These are phyloP conservation scores for Sepioteuthis lessoniana DNA, from an alignment of 2,888 invertebrate species.

Conservation along the genomic window DNA sequence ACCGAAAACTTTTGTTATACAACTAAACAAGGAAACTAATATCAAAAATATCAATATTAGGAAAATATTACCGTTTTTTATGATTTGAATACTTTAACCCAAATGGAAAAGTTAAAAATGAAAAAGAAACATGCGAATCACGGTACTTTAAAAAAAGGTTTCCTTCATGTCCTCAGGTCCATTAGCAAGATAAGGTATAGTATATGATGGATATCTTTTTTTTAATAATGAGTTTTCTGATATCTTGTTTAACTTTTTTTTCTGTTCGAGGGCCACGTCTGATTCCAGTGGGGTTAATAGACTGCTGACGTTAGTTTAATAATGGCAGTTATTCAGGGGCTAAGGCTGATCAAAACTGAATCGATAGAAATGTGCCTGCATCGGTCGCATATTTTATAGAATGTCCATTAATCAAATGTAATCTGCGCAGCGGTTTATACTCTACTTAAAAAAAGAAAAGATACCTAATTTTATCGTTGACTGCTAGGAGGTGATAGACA, in stretches of 20 bases:
- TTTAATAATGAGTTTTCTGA: not conserved
- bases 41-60: too few relatives aligned
- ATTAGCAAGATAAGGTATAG: not conserved
- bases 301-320: not conserved
- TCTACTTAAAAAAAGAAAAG: not conserved
- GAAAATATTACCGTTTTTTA: too few relatives aligned
- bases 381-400: not conserved
- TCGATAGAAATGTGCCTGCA: not conserved
- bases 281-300: not conserved
- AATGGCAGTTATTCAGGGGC: not conserved
- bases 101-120: too few relatives aligned
- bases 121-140: not conserved
- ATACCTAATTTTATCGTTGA: not conserved
- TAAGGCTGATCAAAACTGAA: not conserved
- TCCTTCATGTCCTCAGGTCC: not conserved
- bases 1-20: too few relatives aligned
- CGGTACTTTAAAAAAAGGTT: not conserved
- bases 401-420: not conserved
- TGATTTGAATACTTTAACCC: too few relatives aligned
- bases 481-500: not conserved
- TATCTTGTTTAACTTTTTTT: not conserved
- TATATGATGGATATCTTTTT: not conserved
- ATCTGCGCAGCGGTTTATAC: not conserved
- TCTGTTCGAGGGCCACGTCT: not conserved
- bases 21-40: too few relatives aligned